Evolutionary conservation across 2,888 invertebrate genomes (phyloP).

Genomic region (Chrysolina americana): DNA sequence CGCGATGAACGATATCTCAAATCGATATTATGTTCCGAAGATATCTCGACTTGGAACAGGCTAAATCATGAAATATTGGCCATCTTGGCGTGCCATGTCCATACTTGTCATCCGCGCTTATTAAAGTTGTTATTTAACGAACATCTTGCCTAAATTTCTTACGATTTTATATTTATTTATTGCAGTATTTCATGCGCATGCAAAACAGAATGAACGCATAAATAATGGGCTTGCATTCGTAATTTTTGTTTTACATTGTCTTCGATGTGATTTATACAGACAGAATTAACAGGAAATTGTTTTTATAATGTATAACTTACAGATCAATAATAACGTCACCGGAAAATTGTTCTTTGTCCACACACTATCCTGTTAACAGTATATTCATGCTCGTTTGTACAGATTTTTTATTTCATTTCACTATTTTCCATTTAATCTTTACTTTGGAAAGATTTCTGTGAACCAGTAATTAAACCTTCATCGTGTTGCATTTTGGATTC

Average conservation of each 20-base stretch:
- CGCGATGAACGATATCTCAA: background rate
- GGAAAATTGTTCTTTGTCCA: no score
- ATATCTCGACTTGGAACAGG: constrained; percentile 52
- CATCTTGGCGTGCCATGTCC: constrained; percentile 60
- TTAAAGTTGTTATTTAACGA: constrained; percentile 60
- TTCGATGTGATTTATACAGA: constrained; percentile 12
- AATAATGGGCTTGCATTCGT: constrained; percentile 45
- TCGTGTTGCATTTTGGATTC: no score
- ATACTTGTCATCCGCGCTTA: constrained; percentile 61
- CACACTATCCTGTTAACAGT: no score
- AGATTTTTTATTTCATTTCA: no score
- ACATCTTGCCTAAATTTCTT: constrained; percentile 59
- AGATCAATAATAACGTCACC: background rate
- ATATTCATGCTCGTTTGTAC: no score
- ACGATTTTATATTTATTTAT: constrained; percentile 51
- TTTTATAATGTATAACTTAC: background rate
- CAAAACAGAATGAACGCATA: constrained; percentile 47
- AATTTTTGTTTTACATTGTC: constrained; percentile 37
- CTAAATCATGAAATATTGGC: constrained; percentile 55
- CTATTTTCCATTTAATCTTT: no score
- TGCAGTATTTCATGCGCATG: constrained; percentile 47
- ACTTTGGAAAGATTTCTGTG: no score
- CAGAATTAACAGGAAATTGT: constrained; percentile 2
- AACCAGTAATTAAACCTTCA: no score
- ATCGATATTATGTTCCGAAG: constrained; percentile 44